phyloP scores from a whole-genome alignment of 2,888 invertebrate species.

The Sarcophaga variegata region DNA sequence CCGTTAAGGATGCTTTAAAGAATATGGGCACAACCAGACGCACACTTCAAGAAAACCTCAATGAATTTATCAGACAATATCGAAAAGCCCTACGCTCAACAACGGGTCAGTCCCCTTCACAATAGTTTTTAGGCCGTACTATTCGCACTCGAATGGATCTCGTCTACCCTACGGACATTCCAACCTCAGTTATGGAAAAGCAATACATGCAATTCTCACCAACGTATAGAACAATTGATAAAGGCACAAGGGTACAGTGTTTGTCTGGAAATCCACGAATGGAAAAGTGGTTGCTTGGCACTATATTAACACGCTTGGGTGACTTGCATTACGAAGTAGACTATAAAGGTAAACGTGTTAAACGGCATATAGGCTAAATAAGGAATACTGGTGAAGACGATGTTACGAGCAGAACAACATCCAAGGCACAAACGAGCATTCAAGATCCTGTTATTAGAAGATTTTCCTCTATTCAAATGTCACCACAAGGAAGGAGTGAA shows the following conservation, averaged over 20 bases:
- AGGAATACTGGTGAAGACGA: background rate
- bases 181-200: slow-evolving; percentile 1
- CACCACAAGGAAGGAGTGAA: slow-evolving; percentile 1
- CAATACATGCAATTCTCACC: too few relatives aligned
- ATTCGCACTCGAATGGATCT: slow-evolving; percentile 54
- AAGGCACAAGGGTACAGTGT: background rate
- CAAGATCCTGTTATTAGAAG: background rate
- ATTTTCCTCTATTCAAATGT: slow-evolving; percentile 5
- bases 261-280: slow-evolving; percentile 25
- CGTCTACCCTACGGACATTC: slow-evolving; percentile 35
- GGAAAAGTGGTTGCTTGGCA: slow-evolving; percentile 52
- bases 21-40: slow-evolving; percentile 47
- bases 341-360: slow-evolving; percentile 1
- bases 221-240: too few relatives aligned
- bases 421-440: background rate
- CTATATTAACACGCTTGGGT: background rate
- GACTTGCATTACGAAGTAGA: slow-evolving; percentile 22
- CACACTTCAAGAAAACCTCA: slow-evolving; percentile 53
- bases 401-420: slow-evolving; percentile 1
- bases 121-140: slow-evolving; percentile 50
- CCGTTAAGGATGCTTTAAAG: slow-evolving; percentile 62
- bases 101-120: slow-evolving; percentile 46
- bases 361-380: slow-evolving; percentile 13
- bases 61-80: slow-evolving; percentile 42
- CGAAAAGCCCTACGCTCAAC: slow-evolving; percentile 46